phyloP scores from a whole-genome alignment of 2,888 invertebrate species.

The Diaprepes abbreviatus region DNA sequence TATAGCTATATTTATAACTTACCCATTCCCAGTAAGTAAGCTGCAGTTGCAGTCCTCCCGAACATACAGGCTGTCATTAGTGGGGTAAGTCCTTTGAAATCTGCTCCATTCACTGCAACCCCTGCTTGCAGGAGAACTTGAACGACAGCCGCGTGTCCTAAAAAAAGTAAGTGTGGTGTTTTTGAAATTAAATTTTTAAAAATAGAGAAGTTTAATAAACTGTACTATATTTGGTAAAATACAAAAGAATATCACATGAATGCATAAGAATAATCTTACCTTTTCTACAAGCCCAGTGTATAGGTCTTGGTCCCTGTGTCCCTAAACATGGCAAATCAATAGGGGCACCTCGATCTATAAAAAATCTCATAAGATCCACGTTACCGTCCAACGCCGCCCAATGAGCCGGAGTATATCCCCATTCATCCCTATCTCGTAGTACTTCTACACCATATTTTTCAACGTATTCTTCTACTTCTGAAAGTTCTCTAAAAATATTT shows the following conservation, averaged over 20 bases:
- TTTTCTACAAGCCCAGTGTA: slow-evolving; percentile 94
- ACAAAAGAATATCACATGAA: too few relatives aligned
- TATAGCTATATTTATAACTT: too few relatives aligned
- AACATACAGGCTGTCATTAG: slow-evolving; percentile 95
- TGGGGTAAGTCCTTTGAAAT: slow-evolving; percentile 91
- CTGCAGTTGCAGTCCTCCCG: slow-evolving; percentile 90
- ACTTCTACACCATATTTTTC: slow-evolving; percentile 85
- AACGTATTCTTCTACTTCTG: slow-evolving; percentile 86
- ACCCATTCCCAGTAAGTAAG: slow-evolving; percentile 76
- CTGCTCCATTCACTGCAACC: slow-evolving; percentile 90
- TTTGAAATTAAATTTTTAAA: too few relatives aligned
- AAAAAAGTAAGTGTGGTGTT: too few relatives aligned
- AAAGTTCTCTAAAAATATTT: slow-evolving; percentile 81
- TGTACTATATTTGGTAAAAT: too few relatives aligned
- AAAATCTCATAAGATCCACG: slow-evolving; percentile 89
- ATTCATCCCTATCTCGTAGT: slow-evolving; percentile 86
- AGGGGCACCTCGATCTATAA: slow-evolving; percentile 86
- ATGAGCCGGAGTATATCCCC: slow-evolving; percentile 94
- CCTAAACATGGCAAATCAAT: slow-evolving; percentile 90
- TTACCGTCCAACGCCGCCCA: slow-evolving; percentile 93
- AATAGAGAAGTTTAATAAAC: too few relatives aligned
- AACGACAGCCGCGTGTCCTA: slow-evolving; percentile 86
- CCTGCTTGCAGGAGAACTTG: slow-evolving; percentile 83
- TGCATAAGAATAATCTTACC: slow-evolving; percentile 67
- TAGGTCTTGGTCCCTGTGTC: slow-evolving; percentile 90